A percentile compares a stretch with the other conserved stretches of the same genome.
Evolutionary conservation across 2,113 vertebrate species (phyloP).

Genomic region (Andinoacara biseriatus): DNA sequence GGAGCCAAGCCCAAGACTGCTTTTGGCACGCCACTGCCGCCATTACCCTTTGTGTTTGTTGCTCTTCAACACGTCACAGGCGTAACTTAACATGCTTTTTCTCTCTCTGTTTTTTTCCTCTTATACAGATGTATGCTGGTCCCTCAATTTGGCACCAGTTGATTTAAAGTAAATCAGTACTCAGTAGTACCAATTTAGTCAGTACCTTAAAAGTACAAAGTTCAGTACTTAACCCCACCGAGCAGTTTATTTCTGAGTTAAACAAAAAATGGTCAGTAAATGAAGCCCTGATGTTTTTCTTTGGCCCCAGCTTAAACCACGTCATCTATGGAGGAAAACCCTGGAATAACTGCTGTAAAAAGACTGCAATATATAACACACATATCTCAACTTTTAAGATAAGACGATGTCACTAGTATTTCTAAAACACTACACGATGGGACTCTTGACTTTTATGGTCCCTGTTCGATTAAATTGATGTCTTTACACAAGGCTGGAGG

Average conservation of each 20-base stretch:
- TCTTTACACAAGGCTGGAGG: not conserved
- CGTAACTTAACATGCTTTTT: not conserved
- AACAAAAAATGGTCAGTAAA: not conserved
- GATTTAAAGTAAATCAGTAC: not conserved
- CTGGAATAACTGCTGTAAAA: not conserved
- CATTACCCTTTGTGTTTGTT: not conserved
- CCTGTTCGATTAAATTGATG: not conserved
- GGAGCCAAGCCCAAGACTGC: not conserved
- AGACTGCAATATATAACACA: not conserved
- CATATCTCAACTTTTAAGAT: not conserved
- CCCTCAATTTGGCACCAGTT: fast-evolving
- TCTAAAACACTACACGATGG: not conserved
- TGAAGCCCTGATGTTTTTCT: not conserved
- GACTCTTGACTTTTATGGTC: fast-evolving
- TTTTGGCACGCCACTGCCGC: not conserved
- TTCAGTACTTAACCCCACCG: too few relatives aligned
- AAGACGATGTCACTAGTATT: not conserved
- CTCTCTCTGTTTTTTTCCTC: not conserved
- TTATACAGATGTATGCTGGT: not conserved
- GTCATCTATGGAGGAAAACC: not conserved
- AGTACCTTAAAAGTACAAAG: not conserved
- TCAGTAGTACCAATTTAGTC: fast-evolving
- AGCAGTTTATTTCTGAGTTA: not conserved
- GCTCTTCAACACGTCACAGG: fast-evolving
- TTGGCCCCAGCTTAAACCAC: not conserved